These are phyloP conservation scores for Cactoblastis cactorum DNA, from an alignment of 2,888 invertebrate genomes.

Conservation along the genomic window DNA sequence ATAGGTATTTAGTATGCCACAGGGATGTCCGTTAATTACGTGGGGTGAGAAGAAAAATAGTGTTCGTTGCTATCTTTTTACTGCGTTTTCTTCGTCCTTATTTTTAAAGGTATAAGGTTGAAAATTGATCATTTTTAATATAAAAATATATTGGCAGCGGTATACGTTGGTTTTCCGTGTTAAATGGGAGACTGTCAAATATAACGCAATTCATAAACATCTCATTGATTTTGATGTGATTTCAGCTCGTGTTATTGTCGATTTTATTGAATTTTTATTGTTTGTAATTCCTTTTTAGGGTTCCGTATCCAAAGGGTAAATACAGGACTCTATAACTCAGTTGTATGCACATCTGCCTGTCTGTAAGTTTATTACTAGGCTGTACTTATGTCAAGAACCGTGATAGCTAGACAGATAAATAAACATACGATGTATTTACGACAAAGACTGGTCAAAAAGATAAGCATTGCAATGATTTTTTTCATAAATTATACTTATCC, in stretches of 20 bases:
- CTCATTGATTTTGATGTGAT: conserved; percentile 38
- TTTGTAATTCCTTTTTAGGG: too few species aligned
- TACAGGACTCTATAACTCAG: too few species aligned
- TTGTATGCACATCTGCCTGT: too few species aligned
- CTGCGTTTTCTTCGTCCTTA: conserved; percentile 8
- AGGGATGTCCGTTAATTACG: conserved; percentile 74
- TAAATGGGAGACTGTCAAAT: conserved; percentile 49
- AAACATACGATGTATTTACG: too few species aligned
- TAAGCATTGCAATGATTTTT: background rate
- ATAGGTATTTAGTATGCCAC: conserved; percentile 78
- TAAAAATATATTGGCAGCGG: conserved; percentile 19
- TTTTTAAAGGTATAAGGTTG: conserved; percentile 18
- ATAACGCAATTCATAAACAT: conserved; percentile 47
- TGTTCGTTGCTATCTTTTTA: conserved; percentile 28
- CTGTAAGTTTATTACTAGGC: too few species aligned
- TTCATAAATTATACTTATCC: too few species aligned
- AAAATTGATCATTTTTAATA: conserved; percentile 20
- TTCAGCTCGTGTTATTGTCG: too few species aligned
- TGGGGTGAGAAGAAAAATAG: conserved; percentile 71
- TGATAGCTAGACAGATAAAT: too few species aligned
- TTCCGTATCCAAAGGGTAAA: too few species aligned
- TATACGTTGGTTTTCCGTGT: conserved; percentile 49
- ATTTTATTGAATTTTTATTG: too few species aligned
- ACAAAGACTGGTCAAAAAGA: conserved; percentile 7
- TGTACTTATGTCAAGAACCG: too few species aligned